These are phyloP conservation scores for Apodemus agrarius DNA, from an alignment of 2,797 vertebrate species.

Conservation along the genomic window DNA sequence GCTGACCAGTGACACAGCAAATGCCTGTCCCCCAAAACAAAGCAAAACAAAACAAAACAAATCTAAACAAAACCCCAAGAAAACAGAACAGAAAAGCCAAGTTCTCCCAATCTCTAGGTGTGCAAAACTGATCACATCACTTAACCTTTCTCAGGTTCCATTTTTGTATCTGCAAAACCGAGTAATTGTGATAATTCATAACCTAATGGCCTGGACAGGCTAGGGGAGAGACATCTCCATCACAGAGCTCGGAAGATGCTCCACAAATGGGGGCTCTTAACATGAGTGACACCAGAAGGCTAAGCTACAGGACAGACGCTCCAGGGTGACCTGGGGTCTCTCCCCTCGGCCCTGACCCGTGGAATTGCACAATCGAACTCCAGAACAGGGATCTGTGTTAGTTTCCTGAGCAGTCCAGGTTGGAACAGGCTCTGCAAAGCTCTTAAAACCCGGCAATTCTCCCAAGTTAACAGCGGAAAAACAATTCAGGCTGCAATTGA, in stretches of 20 bases:
- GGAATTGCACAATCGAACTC: background rate
- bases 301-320: background rate
- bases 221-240: background rate
- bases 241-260: fast-evolving
- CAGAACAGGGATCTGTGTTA: background rate
- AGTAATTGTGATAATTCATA: background rate
- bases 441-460: constrained; percentile 23
- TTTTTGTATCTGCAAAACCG: background rate
- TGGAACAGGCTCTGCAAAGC: background rate
- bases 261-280: background rate
- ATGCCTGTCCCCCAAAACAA: background rate
- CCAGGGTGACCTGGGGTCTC: background rate
- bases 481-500: constrained; percentile 49
- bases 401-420: background rate
- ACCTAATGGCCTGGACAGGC: too few relatives aligned
- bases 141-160: background rate
- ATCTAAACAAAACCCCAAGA: background rate
- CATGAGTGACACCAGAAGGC: background rate
- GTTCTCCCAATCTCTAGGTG: background rate
- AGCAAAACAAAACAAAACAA: background rate
- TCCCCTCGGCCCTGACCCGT: fast-evolving
- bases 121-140: background rate
- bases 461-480: constrained; percentile 53
- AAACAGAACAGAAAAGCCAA: background rate
- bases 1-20: background rate